phyloP scores from a whole-genome alignment of 2,797 vertebrate genomes.

The Amblyopsis hoosieri region DNA sequence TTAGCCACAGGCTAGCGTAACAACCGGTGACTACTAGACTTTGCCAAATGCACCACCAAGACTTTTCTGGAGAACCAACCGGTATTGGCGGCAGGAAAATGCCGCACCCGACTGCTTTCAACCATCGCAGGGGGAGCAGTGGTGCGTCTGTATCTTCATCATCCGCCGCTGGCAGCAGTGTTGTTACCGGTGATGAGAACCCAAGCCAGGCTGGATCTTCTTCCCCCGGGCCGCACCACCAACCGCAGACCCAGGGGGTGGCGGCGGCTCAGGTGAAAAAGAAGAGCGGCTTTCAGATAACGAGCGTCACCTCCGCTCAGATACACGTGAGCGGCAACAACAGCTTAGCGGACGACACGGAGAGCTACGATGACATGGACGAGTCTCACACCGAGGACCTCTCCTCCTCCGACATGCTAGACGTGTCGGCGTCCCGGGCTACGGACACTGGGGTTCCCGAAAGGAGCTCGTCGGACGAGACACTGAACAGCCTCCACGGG shows the following conservation, averaged over 20 bases:
- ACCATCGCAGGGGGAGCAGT: conserved; percentile 82
- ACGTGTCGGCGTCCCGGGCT: conserved; percentile 89
- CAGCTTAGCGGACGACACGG: conserved; percentile 95
- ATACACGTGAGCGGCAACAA: conserved; percentile 94
- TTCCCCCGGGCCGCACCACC: conserved; percentile 83
- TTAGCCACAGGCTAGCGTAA: conserved; percentile 38
- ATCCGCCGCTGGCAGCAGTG: conserved; percentile 64
- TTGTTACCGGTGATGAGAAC: conserved; percentile 79
- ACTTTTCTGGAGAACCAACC: conserved; percentile 82
- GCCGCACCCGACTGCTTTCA: conserved; percentile 83
- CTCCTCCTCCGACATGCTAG: conserved; percentile 94
- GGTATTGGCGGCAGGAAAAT: conserved; percentile 82
- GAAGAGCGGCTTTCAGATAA: conserved; percentile 99
- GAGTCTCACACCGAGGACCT: conserved; percentile 97
- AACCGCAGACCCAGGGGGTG: conserved; percentile 69
- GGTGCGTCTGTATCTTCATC: conserved; percentile 72
- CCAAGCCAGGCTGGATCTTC: conserved; percentile 77
- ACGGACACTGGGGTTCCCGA: conserved; percentile 90
- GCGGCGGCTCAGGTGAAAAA: conserved; percentile 91
- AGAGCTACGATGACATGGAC: conserved; percentile 97
- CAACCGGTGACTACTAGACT: conserved; percentile 11
- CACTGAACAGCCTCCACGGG: conserved; percentile 94
- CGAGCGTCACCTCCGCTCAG: conserved; percentile 95
- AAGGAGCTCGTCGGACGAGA: conserved; percentile 96
- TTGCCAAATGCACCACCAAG: conserved; percentile 90